phyloP scores from a whole-genome alignment of 2,888 invertebrate genomes.

The Drosophila subsilvestris region DNA sequence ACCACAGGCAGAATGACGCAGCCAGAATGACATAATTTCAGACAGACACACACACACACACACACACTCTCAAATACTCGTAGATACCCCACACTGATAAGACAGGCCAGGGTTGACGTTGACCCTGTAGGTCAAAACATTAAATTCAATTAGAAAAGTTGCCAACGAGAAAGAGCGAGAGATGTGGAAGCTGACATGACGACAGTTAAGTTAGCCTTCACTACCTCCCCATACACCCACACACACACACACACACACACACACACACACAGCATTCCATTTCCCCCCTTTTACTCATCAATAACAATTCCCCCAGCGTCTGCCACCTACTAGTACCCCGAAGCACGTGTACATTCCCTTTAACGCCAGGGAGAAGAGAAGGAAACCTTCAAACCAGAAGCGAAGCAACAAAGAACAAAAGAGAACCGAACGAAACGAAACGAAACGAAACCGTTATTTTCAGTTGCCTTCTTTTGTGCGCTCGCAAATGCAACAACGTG shows the following conservation, averaged over 20 bases:
- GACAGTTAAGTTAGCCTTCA: constrained; percentile 37
- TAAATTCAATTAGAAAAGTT: constrained; percentile 73
- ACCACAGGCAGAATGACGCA: constrained; percentile 73
- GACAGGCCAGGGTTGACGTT: constrained; percentile 38
- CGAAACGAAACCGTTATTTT: constrained; percentile 38
- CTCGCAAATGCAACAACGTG: constrained; percentile 76
- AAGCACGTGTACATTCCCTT: constrained; percentile 61
- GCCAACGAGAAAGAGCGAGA: constrained; percentile 29
- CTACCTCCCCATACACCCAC: not conserved
- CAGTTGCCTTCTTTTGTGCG: constrained; percentile 61
- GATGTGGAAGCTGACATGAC: constrained; percentile 34
- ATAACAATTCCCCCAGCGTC: constrained; percentile 30
- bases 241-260: not conserved
- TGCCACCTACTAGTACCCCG: constrained; percentile 19
- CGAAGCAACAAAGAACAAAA: constrained; percentile 23
- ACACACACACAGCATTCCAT: not conserved
- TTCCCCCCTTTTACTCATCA: constrained; percentile 18
- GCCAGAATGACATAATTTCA: constrained; percentile 73
- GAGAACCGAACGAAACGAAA: constrained; percentile 4
- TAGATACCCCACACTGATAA: constrained; percentile 25
- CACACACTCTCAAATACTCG: not conserved
- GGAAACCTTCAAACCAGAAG: constrained; percentile 56
- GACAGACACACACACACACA: constrained; percentile 19
- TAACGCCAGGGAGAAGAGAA: constrained; percentile 55
- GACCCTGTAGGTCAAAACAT: constrained; percentile 50